These are phyloP conservation scores for Orestias chungarensis DNA, from an alignment of 2,797 vertebrate genomes.

Conservation along the genomic window DNA sequence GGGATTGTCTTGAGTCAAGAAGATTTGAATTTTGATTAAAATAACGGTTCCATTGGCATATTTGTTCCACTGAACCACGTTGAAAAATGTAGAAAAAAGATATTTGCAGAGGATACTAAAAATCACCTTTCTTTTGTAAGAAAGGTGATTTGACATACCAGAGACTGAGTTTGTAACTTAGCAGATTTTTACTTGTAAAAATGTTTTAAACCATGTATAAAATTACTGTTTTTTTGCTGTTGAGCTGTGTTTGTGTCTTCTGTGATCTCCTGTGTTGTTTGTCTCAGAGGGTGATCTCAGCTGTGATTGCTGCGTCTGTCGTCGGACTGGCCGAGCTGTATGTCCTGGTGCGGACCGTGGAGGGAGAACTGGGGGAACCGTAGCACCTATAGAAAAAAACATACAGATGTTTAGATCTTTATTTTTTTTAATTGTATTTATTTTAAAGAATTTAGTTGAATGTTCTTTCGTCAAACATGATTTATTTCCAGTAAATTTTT, in stretches of 20 bases:
- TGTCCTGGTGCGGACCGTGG: slow-evolving; percentile 91
- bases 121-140: too few species aligned
- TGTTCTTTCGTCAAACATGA: neutral
- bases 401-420: neutral
- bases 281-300: slow-evolving; percentile 83
- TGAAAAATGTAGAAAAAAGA: too few species aligned
- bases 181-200: neutral
- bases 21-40: too few species aligned
- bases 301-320: slow-evolving; percentile 91
- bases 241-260: neutral
- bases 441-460: neutral
- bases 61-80: too few species aligned
- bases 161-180: too few species aligned
- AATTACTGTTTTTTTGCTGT: neutral
- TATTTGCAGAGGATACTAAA: too few species aligned
- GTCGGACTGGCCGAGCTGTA: slow-evolving; percentile 96
- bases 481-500: slow-evolving; percentile 24
- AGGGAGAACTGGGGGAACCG: slow-evolving; percentile 90
- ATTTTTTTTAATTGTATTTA: neutral
- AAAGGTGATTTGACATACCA: too few species aligned
- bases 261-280: neutral
- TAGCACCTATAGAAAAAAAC: slow-evolving; percentile 55
- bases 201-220: neutral
- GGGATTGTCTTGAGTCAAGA: too few species aligned
- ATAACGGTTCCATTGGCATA: too few species aligned